Base-by-base conservation (phyloP, 2,113 vertebrate genomes). In the Dicrurus megarhynchus region DNA sequence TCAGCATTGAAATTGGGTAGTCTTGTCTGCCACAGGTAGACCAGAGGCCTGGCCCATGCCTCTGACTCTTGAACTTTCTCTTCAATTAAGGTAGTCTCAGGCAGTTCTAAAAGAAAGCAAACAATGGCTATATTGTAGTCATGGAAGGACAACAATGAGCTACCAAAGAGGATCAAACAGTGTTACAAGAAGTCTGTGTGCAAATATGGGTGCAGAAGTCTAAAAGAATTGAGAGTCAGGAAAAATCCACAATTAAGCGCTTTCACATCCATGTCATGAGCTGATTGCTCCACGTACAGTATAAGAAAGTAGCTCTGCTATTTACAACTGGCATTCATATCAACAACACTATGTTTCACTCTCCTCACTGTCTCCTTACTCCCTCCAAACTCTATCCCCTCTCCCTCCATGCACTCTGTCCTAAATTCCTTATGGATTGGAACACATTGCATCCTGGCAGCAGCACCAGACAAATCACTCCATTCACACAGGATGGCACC, bases 11-110 rank as follows among this genome's bases (percentile, higher is more conserved):
- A 99, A 97, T 97, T 98, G 33, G 95, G 97, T 79, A 97, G 95
- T 93, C 96, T 98, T 2, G 96, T 99, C 96, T 99, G 99, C 99
- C 99, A 99, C 90, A 99, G 98, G 89, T 98, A 97, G 50, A 99
- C 73, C 61, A 99, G 98, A 93, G 99, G 99, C 93, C 98, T 99
- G 26, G 99, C 99, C 99, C 99, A 99, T 13, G 92, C 94, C 89
- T 99, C 99, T 10, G 97, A 98, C 97, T 99, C 99, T 91, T 98
- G 97, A 52, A 98, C 91, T 87, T 98, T 98, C 56, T 98, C 98
- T 78, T 99, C 98, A 39, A 41, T 93, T 56, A 93, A 94, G 80
- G 96, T 94, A 75, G 96, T 95, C 81, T 99, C 99, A 65, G 97
- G 96, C 80, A 98, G 96, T 91, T 99, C 99, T 99, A 96, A 85